These are phyloP conservation scores for Tetraneura akinire DNA, from an alignment of 1,140 invertebrate genomes.

Conservation along the genomic window DNA sequence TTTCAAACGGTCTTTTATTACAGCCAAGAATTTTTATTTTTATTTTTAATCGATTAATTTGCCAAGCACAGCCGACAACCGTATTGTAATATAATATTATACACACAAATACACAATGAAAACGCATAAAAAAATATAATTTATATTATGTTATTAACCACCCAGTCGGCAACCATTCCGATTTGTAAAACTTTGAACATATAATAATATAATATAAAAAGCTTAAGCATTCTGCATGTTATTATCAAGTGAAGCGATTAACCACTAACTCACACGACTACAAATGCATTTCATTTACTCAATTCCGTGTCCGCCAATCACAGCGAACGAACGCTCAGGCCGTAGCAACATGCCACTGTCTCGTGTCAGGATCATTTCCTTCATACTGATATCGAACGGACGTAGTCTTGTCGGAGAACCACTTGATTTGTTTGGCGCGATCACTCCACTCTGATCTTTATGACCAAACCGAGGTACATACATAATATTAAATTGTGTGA, in stretches of 20 bases:
- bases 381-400: neutral
- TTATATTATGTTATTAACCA: too few species aligned
- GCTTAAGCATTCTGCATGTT: constrained; percentile 14
- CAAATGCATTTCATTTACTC: constrained; percentile 26
- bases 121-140: too few species aligned
- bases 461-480: neutral
- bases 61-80: too few species aligned
- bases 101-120: too few species aligned
- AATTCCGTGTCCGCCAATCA: neutral
- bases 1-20: too few species aligned
- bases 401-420: neutral
- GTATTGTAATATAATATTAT: too few species aligned
- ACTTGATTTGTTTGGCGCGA: neutral
- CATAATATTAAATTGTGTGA: neutral
- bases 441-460: neutral
- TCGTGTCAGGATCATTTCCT: constrained; percentile 13
- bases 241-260: constrained; percentile 18
- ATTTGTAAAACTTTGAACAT: too few species aligned
- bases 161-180: too few species aligned
- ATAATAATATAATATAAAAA: neutral
- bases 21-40: too few species aligned
- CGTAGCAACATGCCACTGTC: constrained; percentile 44
- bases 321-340: neutral
- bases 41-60: too few species aligned
- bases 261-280: neutral